Evolutionary conservation across 2,888 invertebrate genomes (phyloP).

Genomic region (Tethea ocularis): DNA sequence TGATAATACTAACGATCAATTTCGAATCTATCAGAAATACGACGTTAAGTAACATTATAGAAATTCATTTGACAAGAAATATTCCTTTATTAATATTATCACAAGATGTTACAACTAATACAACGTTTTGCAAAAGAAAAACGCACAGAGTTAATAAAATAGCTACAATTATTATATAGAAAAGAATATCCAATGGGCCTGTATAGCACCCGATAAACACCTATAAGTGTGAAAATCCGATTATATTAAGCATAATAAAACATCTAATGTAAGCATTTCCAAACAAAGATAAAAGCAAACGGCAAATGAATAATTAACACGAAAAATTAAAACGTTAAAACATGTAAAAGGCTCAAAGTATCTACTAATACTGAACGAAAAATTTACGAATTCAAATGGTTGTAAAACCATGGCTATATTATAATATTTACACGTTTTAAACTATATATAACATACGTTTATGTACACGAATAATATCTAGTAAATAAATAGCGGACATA

Average conservation of each 20-base stretch:
- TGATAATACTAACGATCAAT: conserved; percentile 74
- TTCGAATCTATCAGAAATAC: conserved; percentile 80
- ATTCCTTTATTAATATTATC: conserved; percentile 3
- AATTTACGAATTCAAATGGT: conserved; percentile 51
- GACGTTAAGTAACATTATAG: conserved; percentile 28
- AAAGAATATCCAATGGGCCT: conserved; percentile 1
- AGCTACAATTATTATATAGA: not conserved
- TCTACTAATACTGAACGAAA: conserved; percentile 76
- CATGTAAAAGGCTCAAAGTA: conserved; percentile 61
- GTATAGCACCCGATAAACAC: not conserved
- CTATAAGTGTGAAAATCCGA: not conserved
- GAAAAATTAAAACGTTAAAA: conserved; percentile 26
- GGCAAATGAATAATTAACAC: conserved; percentile 13
- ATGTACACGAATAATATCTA: conserved; percentile 73
- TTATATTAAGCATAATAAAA: conserved; percentile 8
- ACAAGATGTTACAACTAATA: conserved; percentile 11
- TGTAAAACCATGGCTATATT: conserved; percentile 49
- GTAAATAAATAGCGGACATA: conserved; percentile 78
- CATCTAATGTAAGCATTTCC: conserved; percentile 27
- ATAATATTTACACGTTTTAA: conserved; percentile 69
- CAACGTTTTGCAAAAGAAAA: not conserved
- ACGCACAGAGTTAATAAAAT: not conserved
- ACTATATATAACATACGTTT: conserved; percentile 74
- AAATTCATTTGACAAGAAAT: conserved; percentile 11
- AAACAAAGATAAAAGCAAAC: conserved; percentile 27